A percentile compares a stretch with the other conserved stretches of the same genome.
phyloP scores from a whole-genome alignment of 2,888 invertebrate genomes.

The Neuroscelio doddi region DNA sequence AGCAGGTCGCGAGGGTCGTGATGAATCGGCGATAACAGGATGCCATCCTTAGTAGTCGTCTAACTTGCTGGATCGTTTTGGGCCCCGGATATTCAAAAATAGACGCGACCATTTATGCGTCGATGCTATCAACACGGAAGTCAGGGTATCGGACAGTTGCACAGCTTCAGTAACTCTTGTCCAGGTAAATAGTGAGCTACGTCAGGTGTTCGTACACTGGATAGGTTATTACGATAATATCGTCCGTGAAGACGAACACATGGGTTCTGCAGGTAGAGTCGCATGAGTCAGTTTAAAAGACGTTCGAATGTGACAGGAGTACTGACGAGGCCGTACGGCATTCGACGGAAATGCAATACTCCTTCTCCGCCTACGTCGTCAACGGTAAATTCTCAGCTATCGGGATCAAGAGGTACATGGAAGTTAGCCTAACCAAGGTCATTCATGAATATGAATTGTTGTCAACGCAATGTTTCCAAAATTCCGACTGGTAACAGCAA shows the following conservation, averaged over 20 bases:
- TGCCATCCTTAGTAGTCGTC: conserved; percentile 55
- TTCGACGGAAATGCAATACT: conserved; percentile 44
- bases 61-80: conserved; percentile 42
- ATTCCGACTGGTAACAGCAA: conserved; percentile 11
- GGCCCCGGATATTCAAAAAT: conserved; percentile 49
- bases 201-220: conserved; percentile 39
- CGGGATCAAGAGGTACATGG: conserved; percentile 36
- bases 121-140: conserved; percentile 50
- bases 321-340: conserved; percentile 32
- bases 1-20: conserved; percentile 40
- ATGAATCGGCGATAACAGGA: conserved; percentile 59
- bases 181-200: conserved; percentile 23
- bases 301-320: conserved; percentile 49
- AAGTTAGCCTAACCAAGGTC: conserved; percentile 45
- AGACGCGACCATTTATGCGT: conserved; percentile 34
- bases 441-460: conserved; percentile 36
- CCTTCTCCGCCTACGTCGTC: conserved; percentile 48
- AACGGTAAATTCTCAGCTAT: conserved; percentile 40
- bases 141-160: conserved; percentile 52
- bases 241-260: conserved; percentile 40
- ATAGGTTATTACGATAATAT: conserved; percentile 31
- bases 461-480: conserved; percentile 4
- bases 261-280: conserved; percentile 38
- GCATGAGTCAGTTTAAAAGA: conserved; percentile 43
- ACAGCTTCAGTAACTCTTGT: conserved; percentile 45